Conservation (phyloP, 1,140 invertebrate genomes). For the Drosophila orena region DNA sequence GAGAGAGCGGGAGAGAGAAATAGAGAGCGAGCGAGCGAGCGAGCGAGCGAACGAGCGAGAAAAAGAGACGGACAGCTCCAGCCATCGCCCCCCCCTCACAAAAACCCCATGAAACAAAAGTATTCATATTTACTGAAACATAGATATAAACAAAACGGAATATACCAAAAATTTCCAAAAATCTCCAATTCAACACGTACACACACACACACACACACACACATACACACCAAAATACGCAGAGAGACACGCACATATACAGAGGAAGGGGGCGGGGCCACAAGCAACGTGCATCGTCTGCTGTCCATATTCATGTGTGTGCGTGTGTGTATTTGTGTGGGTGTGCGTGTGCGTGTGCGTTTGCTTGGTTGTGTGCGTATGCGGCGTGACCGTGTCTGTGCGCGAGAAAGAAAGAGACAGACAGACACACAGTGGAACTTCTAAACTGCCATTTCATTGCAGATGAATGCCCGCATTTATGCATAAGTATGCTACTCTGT, state of each 20-base stretch:
- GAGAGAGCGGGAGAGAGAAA: slow-evolving; percentile 19
- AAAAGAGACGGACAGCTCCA: slow-evolving; percentile 46
- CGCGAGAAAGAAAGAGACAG: slow-evolving; percentile 8
- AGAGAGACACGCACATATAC: slow-evolving; percentile 16
- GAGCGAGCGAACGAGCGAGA: slow-evolving; percentile 46
- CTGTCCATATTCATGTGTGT: slow-evolving; percentile 20
- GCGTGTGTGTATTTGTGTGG: slow-evolving; percentile 1
- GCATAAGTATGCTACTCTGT: not conserved
- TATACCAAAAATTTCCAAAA: slow-evolving; percentile 9
- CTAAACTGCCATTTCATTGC: not conserved
- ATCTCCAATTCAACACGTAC: slow-evolving; percentile 7
- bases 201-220: slow-evolving; percentile 3
- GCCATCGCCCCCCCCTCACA: slow-evolving; percentile 32
- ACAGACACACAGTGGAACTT: slow-evolving; percentile 30
- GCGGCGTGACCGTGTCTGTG: slow-evolving; percentile 18
- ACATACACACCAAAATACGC: slow-evolving; percentile 14
- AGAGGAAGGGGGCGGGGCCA: slow-evolving; percentile 42
- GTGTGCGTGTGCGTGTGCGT: slow-evolving; percentile 6
- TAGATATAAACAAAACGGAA: slow-evolving; percentile 6
- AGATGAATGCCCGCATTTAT: not conserved
- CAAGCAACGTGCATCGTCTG: slow-evolving; percentile 65
- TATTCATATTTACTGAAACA: slow-evolving; percentile 1
- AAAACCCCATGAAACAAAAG: slow-evolving; percentile 4
- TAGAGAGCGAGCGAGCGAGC: slow-evolving; percentile 20
- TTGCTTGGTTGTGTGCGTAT: slow-evolving; percentile 4